Percentiles rank a stretch among this genome's conserved stretches.
Evolutionary conservation across 2,888 invertebrate species (phyloP).

Genomic region (Hipparchia sbordonii): DNA sequence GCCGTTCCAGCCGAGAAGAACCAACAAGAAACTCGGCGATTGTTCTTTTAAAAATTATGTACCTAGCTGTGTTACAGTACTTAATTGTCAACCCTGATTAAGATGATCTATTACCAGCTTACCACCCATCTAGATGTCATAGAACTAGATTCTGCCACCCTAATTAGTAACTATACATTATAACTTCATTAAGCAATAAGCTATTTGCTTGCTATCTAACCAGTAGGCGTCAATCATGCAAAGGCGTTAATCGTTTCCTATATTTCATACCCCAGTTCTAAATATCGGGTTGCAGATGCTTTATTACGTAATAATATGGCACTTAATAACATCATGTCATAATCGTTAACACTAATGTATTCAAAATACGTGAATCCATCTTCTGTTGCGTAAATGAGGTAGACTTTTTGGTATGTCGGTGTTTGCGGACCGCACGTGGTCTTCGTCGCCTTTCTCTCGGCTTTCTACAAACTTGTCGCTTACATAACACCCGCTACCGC

Average conservation of each 20-base stretch:
- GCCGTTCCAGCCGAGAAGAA: too few species aligned
- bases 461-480: conserved; percentile 59
- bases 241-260: conserved; percentile 6
- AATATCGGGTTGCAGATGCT: conserved; percentile 1
- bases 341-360: conserved; percentile 14
- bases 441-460: conserved; percentile 60
- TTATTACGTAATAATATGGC: conserved; percentile 1
- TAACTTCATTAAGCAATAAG: neutral
- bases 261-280: neutral
- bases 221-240: neutral
- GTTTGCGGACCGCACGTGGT: conserved; percentile 52
- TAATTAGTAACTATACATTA: neutral
- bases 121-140: too few species aligned
- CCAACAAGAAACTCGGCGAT: too few species aligned
- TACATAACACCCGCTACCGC: conserved; percentile 40
- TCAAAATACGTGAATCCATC: conserved; percentile 19
- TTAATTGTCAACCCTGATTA: too few species aligned
- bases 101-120: too few species aligned
- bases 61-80: too few species aligned
- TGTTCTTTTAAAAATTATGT: too few species aligned
- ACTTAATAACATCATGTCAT: conserved; percentile 9
- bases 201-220: neutral
- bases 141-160: neutral
- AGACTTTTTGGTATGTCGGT: conserved; percentile 36
- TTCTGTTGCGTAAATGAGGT: conserved; percentile 34